Base-by-base conservation (phyloP, 2,113 vertebrate genomes). In the Peromyscus leucopus region DNA sequence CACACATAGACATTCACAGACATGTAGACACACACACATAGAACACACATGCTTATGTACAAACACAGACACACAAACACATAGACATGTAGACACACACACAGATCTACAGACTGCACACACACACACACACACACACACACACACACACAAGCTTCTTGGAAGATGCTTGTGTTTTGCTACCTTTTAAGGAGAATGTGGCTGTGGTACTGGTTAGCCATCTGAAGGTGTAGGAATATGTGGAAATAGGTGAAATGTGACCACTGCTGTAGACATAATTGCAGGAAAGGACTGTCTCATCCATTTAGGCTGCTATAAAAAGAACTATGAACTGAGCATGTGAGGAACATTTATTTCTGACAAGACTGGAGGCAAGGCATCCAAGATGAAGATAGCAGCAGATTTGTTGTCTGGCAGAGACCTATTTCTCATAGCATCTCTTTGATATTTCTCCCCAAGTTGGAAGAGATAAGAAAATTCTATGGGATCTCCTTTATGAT, bases 41-140 rank as follows among this genome's bases (percentile, higher is more conserved):
- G 15, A 6, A n/a, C 16, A 71, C 24, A 28, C 16, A n/a, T 21
- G 19, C 59, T 21, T 36, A 71, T 19, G 33, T 13, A 69, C 33
- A 16, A 13, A 24, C 72, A 55, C 31, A 80, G 31, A 57, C 31
- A 51, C 19, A 22, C 15, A 80, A 8, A 82, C 33, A 82, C 31
- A 80, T 9, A 74, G 13, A 72, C 13, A 72, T 17, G 6, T 6
- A 72, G 13, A 72, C 33, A 19, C n/a, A 7, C 8, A 33, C 31
- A 10, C 16, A 80, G 1, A 72, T 5, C 36, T 2, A n/a, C 16
- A 72, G 1, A 72, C 36, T 19, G 0, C 6, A n/a, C 1, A 39
- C 69, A 72, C 39, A 76, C 22, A 28, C 4, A 15, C 10, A 7
- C 24, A 46, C 22, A 46, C 19, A 74, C 89, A 1, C n/a, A 85